Evolutionary conservation across 1,140 invertebrate species (phyloP), one percentile per base, ranked within the genome.

Genomic region (Lucilia sericata): DNA sequence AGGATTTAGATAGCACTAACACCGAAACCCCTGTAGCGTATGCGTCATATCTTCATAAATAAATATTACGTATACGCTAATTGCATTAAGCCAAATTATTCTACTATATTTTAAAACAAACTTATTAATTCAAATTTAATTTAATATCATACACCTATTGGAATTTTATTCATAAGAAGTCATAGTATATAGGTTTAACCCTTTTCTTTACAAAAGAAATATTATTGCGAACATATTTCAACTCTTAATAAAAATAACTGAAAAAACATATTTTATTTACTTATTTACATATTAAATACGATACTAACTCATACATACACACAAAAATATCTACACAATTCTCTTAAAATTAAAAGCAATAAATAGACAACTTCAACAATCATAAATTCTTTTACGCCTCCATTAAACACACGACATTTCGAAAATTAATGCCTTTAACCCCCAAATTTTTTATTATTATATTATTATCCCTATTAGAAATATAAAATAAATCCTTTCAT

Each of bases 401-500:
- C 65, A 70, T 25, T 70, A 70, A 70, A 70, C 12, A 70, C 2
- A n/a, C 21, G 21, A 70, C n/a, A 19, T 19, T 70, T 25, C 2
- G 55, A 70, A 65, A 70, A 70, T 70, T 70, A 70, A 70, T 70
- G 65, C n/a, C 19, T 21, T n/a, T n/a, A 8, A n/a, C 65, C n/a
- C 19, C 21, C 10, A 30, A 30, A 30, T 1, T 9, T 21, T 21
- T 70, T 70, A 21, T 70, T 70, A 60, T 60, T 60, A n/a, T 5
- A 60, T 60, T 60, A 9, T 70, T 70, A 5, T 19, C 60, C 51
- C 17, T 60, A 21, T 19, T 19, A 25, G 10, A 12, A 19, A 21
- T 70, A 70, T 25, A 21, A 70, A 21, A 70, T 21, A 70, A 70
- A 70, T 70, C 65, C 65, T 70, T 70, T 70, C 21, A 60, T n/a